Evolutionary conservation across 2,888 invertebrate genomes (phyloP).

Genomic region (Nephrotoma flavescens): DNA sequence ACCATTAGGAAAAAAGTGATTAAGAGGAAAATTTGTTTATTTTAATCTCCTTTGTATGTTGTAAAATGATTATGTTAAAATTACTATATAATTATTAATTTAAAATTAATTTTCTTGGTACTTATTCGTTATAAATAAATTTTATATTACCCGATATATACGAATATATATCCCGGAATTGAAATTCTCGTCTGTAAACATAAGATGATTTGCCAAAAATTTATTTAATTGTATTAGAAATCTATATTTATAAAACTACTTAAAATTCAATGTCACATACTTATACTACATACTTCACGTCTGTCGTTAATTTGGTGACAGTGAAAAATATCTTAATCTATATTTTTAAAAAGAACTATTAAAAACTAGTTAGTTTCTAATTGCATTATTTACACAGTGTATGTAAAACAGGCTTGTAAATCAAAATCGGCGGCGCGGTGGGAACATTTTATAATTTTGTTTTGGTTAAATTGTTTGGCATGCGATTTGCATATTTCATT

Average conservation of each 20-base stretch:
- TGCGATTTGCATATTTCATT: not conserved
- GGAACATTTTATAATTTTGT: not conserved
- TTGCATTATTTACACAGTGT: not conserved
- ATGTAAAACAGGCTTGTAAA: not conserved
- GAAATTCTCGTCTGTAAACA: not conserved
- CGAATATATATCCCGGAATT: not conserved
- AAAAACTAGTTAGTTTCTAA: not conserved
- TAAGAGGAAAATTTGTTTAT: not conserved
- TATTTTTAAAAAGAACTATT: not conserved
- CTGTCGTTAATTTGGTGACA: not conserved
- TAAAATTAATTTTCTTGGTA: not conserved
- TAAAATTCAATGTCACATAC: not conserved
- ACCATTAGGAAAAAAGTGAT: not conserved
- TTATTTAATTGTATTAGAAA: not conserved
- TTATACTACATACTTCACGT: not conserved
- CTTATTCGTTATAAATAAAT: not conserved
- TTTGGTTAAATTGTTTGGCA: not conserved
- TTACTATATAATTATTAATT: not conserved
- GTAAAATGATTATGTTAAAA: not conserved
- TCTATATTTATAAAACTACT: not conserved
- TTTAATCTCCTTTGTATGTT: not conserved
- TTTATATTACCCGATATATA: not conserved
- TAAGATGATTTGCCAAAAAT: not conserved
- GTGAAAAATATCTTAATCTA: not conserved
- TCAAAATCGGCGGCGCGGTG: not conserved